A percentile compares a stretch with the other conserved stretches of the same genome.
phyloP scores from a whole-genome alignment of 2,888 invertebrate species.

The Lasioglossum calceatum region DNA sequence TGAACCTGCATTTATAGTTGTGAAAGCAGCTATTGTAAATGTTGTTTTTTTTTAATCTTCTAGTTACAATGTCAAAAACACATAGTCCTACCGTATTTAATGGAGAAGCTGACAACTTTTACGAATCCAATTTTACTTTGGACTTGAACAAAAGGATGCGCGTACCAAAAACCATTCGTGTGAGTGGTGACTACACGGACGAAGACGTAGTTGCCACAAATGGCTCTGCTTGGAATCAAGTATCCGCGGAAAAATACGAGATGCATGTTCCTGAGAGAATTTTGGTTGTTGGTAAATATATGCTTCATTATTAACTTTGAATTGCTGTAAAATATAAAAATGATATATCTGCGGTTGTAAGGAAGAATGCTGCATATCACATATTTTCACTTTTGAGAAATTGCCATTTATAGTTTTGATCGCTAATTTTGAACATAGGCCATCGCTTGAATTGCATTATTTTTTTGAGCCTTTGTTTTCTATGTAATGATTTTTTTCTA shows the following conservation, averaged over 20 bases:
- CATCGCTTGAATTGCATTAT: too few species aligned
- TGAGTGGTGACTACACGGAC: constrained; percentile 89
- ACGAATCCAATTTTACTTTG: constrained; percentile 90
- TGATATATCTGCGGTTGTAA: background rate
- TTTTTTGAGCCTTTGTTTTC: too few species aligned
- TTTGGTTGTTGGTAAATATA: constrained; percentile 93
- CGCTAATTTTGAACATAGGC: too few species aligned
- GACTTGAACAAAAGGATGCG: constrained; percentile 93
- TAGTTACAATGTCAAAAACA: constrained; percentile 86
- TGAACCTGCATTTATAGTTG: background rate
- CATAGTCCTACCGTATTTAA: constrained; percentile 88
- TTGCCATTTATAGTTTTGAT: too few species aligned
- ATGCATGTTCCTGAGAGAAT: constrained; percentile 98
- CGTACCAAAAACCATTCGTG: constrained; percentile 92
- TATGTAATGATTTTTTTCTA: too few species aligned
- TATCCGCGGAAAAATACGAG: constrained; percentile 89
- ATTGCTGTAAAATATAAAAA: background rate
- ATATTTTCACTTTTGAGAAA: too few species aligned
- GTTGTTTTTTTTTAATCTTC: constrained; percentile 50
- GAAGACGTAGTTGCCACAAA: constrained; percentile 88
- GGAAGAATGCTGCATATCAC: too few species aligned
- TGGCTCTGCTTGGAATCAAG: constrained; percentile 87
- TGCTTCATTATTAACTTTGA: background rate
- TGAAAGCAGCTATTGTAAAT: background rate
- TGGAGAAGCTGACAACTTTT: constrained; percentile 86